Conservation (phyloP, 2,888 invertebrate species). For the Congeria kusceri region DNA sequence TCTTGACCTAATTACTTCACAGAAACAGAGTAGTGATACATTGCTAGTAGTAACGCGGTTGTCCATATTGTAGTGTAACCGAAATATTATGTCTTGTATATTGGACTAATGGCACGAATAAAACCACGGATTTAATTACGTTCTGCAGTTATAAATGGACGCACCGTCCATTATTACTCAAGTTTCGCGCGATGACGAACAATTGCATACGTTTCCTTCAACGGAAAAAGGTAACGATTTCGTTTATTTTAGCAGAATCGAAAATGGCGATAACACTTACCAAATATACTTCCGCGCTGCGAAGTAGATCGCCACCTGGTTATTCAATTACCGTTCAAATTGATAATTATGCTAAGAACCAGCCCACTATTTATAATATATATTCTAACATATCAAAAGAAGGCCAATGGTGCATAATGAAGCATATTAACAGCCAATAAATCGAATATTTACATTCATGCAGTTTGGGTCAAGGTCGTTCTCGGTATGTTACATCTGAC, state of each 20-base stretch:
- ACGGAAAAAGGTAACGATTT: slow-evolving; percentile 93
- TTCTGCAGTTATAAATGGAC: slow-evolving; percentile 88
- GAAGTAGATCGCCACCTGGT: slow-evolving; percentile 62
- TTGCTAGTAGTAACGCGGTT: slow-evolving; percentile 51
- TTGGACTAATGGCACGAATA: slow-evolving; percentile 65
- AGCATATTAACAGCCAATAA: not conserved
- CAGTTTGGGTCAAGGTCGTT: slow-evolving; percentile 49
- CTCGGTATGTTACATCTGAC: too few relatives aligned
- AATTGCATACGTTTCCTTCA: slow-evolving; percentile 94
- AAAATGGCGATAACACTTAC: slow-evolving; percentile 73
- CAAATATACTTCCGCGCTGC: slow-evolving; percentile 53
- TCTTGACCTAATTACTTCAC: slow-evolving; percentile 74
- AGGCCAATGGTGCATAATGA: too few relatives aligned
- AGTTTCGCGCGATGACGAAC: slow-evolving; percentile 99
- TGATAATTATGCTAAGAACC: not conserved
- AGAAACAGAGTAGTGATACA: slow-evolving; percentile 66
- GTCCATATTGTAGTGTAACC: slow-evolving; percentile 69
- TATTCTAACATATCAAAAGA: too few relatives aligned
- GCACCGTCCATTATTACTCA: slow-evolving; percentile 99
- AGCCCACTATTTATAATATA: not conserved
- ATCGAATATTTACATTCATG: slow-evolving; percentile 63
- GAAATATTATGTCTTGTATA: slow-evolving; percentile 60
- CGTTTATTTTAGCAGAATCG: slow-evolving; percentile 53
- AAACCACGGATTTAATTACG: slow-evolving; percentile 69
- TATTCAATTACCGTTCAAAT: not conserved